phyloP scores from a whole-genome alignment of 2,797 vertebrate species.

The Carapus acus region DNA sequence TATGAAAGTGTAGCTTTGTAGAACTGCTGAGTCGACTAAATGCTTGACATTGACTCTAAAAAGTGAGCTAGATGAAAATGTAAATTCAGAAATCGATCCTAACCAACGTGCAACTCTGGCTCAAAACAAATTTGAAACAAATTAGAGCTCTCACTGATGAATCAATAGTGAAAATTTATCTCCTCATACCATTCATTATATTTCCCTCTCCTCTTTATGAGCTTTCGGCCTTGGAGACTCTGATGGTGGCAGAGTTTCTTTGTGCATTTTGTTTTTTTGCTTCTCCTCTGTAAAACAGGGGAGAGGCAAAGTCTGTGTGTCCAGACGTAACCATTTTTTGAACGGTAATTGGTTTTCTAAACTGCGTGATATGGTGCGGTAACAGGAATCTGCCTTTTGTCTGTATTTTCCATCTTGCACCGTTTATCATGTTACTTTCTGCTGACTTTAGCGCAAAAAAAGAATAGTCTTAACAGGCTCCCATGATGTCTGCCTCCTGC shows the following conservation, averaged over 20 bases:
- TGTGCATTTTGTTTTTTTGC: no score
- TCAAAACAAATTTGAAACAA: slow-evolving; percentile 61
- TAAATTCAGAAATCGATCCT: slow-evolving; percentile 62
- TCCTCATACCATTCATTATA: slow-evolving; percentile 51
- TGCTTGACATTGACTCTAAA: slow-evolving; percentile 63
- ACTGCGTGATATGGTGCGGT: no score
- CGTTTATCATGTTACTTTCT: no score
- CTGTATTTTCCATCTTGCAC: no score
- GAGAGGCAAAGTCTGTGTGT: no score
- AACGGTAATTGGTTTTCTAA: no score
- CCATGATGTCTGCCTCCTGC: no score
- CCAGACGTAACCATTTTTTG: no score
- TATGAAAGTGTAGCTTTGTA: slow-evolving; percentile 34
- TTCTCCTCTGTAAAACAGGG: slow-evolving; percentile 4
- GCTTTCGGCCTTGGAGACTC: slow-evolving; percentile 1
- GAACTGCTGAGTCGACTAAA: slow-evolving; percentile 63
- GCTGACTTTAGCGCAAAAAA: no score
- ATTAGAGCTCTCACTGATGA: slow-evolving; percentile 57
- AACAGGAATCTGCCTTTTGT: no score
- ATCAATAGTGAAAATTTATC: slow-evolving; percentile 60
- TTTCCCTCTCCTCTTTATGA: slow-evolving; percentile 9
- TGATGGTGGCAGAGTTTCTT: slow-evolving; percentile 5
- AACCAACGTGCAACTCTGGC: slow-evolving; percentile 69
- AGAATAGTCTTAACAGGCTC: no score
- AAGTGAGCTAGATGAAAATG: slow-evolving; percentile 63